Base-by-base conservation (phyloP, 2,113 vertebrate species). In the Aviceda subcristata region DNA sequence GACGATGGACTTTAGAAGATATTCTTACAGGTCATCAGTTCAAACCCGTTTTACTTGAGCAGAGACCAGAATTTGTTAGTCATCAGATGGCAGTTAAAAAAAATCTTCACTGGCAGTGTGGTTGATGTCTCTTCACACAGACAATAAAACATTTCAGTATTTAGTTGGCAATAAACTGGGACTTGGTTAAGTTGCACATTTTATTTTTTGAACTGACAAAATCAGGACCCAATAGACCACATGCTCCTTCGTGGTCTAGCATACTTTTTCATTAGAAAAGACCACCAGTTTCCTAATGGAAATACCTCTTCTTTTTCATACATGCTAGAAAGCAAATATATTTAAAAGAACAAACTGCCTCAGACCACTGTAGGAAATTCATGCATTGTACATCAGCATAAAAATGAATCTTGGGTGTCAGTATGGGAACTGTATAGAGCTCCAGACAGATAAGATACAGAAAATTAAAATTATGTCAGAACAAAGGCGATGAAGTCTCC, bases 41-140 rank as follows among this genome's bases (percentile, higher is more conserved):
- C 84, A 91, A 95, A 92, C 57, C 60, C 90, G 83, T 85, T 94
- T 92, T 92, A 88, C 69, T 91, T 78, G 73, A 94, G 92, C 77
- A 88, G 57, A 88, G 57, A 95, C 26, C 50, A 80, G 67, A 34
- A 91, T 69, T 92, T 92, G 64, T 92, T 85, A 88, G 66, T 81
- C 68, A 91, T 96, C 89, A 95, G 83, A 95, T 45, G 53, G 94
- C 64, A 89, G 77, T 83, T 90, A 55, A 76, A 81, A 93, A 93
- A 71, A 77, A 43, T 57, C 69, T 57, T 76, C 57, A 15, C 62
- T 57, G 74, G 53, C 77, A 92, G 71, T 11, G 74, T 50, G 77
- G 90, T 12, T 69, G 87, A 59, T 66, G 77, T 74, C 87, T 88
- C 71, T 83, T 91, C 89, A 67, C 81, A 86, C 34, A 96, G 80